Evolutionary conservation across 1,140 invertebrate species (phyloP).

Genomic region (Periplaneta americana): DNA sequence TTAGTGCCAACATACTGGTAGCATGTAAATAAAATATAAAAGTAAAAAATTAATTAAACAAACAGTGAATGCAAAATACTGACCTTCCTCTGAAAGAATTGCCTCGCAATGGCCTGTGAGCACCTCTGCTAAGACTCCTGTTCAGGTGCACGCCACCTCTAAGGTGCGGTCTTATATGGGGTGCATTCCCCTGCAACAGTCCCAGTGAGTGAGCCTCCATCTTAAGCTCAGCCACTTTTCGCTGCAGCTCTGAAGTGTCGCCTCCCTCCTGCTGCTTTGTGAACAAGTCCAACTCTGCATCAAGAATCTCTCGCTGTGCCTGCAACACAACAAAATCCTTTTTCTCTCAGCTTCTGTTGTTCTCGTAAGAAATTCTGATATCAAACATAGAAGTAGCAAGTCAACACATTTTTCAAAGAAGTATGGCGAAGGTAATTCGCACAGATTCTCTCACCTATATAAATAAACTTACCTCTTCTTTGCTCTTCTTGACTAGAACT

Average conservation of each 20-base stretch:
- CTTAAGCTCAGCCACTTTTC: constrained; percentile 65
- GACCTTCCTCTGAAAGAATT: neutral
- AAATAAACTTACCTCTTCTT: constrained; percentile 25
- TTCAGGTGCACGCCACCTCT: neutral
- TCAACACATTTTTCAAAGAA: no score
- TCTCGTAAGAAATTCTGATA: no score
- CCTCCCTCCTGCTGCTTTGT: constrained; percentile 74
- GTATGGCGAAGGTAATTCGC: no score
- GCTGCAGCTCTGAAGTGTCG: constrained; percentile 65
- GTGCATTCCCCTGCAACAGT: neutral
- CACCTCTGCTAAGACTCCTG: neutral
- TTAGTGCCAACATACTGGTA: no score
- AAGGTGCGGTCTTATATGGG: neutral
- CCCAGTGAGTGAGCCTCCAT: constrained; percentile 20
- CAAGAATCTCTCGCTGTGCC: constrained; percentile 76
- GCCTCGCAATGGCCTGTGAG: neutral
- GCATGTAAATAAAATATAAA: no score
- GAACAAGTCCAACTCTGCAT: constrained; percentile 83
- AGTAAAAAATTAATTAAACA: no score
- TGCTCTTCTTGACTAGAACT: constrained; percentile 24
- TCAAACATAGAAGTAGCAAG: no score
- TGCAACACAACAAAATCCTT: constrained; percentile 35
- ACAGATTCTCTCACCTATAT: neutral
- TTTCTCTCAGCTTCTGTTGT: no score
- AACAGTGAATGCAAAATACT: no score